These are phyloP conservation scores for Crotalus tigris DNA, from an alignment of 2,113 vertebrate species.

Conservation along the genomic window DNA sequence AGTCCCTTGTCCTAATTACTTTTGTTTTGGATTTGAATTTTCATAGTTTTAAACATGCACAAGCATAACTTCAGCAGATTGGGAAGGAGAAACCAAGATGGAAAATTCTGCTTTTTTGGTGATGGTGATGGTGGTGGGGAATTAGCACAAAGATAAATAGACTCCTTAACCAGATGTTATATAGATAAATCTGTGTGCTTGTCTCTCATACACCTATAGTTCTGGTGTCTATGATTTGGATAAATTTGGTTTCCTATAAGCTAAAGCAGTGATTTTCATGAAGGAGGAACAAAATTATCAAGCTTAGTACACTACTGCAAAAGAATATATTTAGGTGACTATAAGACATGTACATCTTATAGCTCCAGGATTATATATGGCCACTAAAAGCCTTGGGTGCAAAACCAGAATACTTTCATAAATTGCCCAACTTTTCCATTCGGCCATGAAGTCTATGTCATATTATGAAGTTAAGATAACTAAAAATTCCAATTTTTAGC, in stretches of 20 bases:
- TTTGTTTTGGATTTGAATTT: background rate
- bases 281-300: background rate
- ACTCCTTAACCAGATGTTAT: background rate
- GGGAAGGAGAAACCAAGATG: background rate
- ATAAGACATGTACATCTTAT: background rate
- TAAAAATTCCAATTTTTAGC: background rate
- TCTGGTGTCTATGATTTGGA: background rate
- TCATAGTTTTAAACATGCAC: background rate
- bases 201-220: background rate
- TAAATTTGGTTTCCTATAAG: background rate
- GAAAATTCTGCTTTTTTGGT: background rate
- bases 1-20: background rate
- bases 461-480: background rate
- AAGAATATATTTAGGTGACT: background rate
- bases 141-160: background rate
- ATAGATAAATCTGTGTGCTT: background rate
- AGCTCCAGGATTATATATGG: background rate
- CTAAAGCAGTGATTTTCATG: background rate
- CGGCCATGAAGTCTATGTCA: background rate
- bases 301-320: background rate
- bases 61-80: background rate
- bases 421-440: background rate
- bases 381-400: background rate
- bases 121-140: background rate
- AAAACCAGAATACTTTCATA: background rate